Percentiles rank a stretch among this genome's conserved stretches.
Evolutionary conservation across 2,113 vertebrate species (phyloP).

Genomic region (zebrafish (Danio rerio)): DNA sequence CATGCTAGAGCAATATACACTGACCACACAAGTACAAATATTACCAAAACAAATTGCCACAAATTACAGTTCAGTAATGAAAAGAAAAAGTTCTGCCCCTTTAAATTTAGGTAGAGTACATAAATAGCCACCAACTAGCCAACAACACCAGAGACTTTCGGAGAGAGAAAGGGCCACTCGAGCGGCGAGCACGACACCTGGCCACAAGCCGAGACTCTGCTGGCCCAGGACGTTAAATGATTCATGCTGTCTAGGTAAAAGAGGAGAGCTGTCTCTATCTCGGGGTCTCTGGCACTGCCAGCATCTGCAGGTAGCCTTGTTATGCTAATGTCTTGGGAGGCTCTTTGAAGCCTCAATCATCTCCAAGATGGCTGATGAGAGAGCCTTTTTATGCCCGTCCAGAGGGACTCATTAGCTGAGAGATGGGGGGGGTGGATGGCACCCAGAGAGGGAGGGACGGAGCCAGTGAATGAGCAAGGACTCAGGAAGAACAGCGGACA

Average conservation of each 20-base stretch:
- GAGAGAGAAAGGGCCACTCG: slow-evolving; percentile 22
- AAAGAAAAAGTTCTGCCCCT: neutral
- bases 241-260: slow-evolving; percentile 60
- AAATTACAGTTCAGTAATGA: neutral
- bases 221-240: slow-evolving; percentile 53
- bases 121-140: slow-evolving; percentile 11
- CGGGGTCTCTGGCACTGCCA: slow-evolving; percentile 50
- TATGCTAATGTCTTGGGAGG: slow-evolving; percentile 59
- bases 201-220: slow-evolving; percentile 44
- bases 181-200: slow-evolving; percentile 27
- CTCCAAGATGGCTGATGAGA: slow-evolving; percentile 61
- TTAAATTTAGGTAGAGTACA: slow-evolving; percentile 8
- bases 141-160: slow-evolving; percentile 16
- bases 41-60: no score
- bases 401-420: slow-evolving; percentile 60
- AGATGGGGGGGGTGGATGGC: neutral
- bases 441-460: slow-evolving; percentile 31
- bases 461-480: slow-evolving; percentile 16
- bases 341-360: slow-evolving; percentile 60
- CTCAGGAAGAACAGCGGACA: slow-evolving; percentile 32
- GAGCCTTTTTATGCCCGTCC: slow-evolving; percentile 58
- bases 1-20: no score
- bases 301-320: slow-evolving; percentile 60
- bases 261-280: slow-evolving; percentile 50
- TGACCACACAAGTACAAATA: no score